Percentiles rank a stretch among this genome's conserved stretches.
Conservation (phyloP, 1,140 invertebrate genomes). For the Diorhabda elongata region DNA sequence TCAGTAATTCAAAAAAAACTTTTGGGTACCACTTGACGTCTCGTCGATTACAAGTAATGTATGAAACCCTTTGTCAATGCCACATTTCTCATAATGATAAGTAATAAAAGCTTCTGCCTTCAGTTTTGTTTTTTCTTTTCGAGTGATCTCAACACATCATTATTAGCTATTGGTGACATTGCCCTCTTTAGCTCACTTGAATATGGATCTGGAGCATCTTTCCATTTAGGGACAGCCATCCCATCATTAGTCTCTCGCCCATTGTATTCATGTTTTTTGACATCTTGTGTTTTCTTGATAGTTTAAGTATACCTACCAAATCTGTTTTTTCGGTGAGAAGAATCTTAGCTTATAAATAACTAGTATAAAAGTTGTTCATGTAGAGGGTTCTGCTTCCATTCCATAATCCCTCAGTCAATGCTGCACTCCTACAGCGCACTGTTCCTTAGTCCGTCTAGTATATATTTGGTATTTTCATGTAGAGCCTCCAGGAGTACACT, state of each 20-base stretch:
- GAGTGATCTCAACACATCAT: neutral
- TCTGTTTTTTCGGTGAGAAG: slow-evolving; percentile 46
- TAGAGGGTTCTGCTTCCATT: slow-evolving; percentile 20
- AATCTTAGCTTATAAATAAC: slow-evolving; percentile 44
- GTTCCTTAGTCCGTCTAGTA: slow-evolving; percentile 25
- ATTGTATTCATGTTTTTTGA: neutral
- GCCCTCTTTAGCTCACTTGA: neutral
- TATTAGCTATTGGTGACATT: slow-evolving; percentile 4
- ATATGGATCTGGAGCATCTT: neutral
- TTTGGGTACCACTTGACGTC: slow-evolving; percentile 4
- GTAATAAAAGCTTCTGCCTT: neutral
- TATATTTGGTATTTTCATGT: slow-evolving; percentile 41
- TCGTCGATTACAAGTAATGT: neutral
- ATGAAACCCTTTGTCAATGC: neutral
- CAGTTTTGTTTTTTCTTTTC: neutral
- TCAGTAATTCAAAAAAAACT: neutral
- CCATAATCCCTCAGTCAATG: slow-evolving; percentile 15
- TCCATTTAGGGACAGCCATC: neutral
- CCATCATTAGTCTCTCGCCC: too few relatives aligned
- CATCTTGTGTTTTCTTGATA: slow-evolving; percentile 36
- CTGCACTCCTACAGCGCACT: slow-evolving; percentile 1
- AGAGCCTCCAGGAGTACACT: slow-evolving; percentile 36
- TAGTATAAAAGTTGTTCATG: slow-evolving; percentile 44
- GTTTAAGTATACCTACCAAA: slow-evolving; percentile 45
- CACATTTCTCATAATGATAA: neutral